These are phyloP conservation scores for Meloidogyne chitwoodi DNA, from an alignment of 1,140 invertebrate genomes.

Conservation along the genomic window DNA sequence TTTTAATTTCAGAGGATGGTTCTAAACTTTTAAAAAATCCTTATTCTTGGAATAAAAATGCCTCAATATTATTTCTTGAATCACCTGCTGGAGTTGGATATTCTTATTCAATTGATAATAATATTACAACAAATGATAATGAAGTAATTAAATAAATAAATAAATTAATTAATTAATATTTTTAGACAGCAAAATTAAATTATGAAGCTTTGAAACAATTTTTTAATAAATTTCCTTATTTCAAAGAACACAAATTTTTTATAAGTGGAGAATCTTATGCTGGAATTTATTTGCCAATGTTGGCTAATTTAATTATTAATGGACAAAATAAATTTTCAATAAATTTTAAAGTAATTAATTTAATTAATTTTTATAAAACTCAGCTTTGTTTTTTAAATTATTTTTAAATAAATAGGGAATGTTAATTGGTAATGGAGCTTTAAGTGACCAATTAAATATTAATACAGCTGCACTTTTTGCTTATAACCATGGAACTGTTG, in stretches of 20 bases:
- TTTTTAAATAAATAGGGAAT: too few relatives aligned
- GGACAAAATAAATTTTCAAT: neutral
- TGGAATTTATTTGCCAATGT: conserved; percentile 62
- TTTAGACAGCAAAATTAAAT: conserved; percentile 60
- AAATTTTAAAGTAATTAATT: conserved; percentile 19
- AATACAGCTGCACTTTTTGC: conserved; percentile 39
- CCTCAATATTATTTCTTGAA: conserved; percentile 46
- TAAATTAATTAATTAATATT: neutral
- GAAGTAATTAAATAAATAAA: conserved; percentile 13
- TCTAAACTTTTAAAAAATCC: conserved; percentile 56
- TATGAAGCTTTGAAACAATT: conserved; percentile 63
- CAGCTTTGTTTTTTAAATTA: too few relatives aligned
- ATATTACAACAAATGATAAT: conserved; percentile 27
- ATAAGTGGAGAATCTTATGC: conserved; percentile 63
- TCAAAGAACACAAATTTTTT: conserved; percentile 61
- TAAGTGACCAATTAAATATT: conserved; percentile 36
- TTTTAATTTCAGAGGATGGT: conserved; percentile 59
- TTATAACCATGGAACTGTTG: conserved; percentile 50
- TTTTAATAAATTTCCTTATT: conserved; percentile 64
- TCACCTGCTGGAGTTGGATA: conserved; percentile 41
- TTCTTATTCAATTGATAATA: conserved; percentile 17
- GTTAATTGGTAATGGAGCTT: conserved; percentile 18
- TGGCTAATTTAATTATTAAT: conserved; percentile 60
- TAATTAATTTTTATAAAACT: too few relatives aligned
- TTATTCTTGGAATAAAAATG: conserved; percentile 58